Evolutionary conservation across 2,888 invertebrate species (phyloP), one percentile per base, ranked within the genome.

Genomic region (Notodonta ziczac): DNA sequence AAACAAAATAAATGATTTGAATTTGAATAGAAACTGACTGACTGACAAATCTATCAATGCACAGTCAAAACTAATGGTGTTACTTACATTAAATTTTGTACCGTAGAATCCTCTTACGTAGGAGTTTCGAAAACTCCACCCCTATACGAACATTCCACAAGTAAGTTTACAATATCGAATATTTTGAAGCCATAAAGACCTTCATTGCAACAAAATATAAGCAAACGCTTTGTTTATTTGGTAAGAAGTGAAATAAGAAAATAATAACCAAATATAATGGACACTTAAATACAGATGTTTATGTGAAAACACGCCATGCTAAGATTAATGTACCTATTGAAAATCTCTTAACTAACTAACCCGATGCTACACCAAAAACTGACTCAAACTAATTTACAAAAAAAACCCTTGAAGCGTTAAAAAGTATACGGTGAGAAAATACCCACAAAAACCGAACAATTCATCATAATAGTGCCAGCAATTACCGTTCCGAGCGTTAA

Each of bases 401-500:
- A 73, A 76, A 39, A 83, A 81, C 89, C 88, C 86, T 88, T 80
- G 78, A 77, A 89, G 88, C 87, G 84, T 88, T 88, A 83, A 87
- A 84, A 84, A 80, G 78, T 79, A 80, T 78, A 79, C 73, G 83
- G 84, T 88, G 89, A 88, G 89, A 89, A 88, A 86, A 82, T 85
- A 84, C 83, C 80, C 78, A 89, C 87, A 89, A 90, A 91, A 88
- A 88, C 86, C 75, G 78, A 82, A 90, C 91, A 88, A 93, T 93
- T 89, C 89, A 93, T 93, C 93, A 93, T 92, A 89, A 87, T 89
- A 88, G 88, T 87, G 88, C 87, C 86, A 84, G 87, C 90, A 90
- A 90, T 93, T 93, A 91, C 88, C 86, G 88, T 87, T 89, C 86
- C 88, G 84, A 88, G 90, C 90, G 90, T 91, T 93, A 93, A 93